These are phyloP conservation scores for Calypte anna DNA, from an alignment of 2,113 vertebrate genomes.

Conservation along the genomic window DNA sequence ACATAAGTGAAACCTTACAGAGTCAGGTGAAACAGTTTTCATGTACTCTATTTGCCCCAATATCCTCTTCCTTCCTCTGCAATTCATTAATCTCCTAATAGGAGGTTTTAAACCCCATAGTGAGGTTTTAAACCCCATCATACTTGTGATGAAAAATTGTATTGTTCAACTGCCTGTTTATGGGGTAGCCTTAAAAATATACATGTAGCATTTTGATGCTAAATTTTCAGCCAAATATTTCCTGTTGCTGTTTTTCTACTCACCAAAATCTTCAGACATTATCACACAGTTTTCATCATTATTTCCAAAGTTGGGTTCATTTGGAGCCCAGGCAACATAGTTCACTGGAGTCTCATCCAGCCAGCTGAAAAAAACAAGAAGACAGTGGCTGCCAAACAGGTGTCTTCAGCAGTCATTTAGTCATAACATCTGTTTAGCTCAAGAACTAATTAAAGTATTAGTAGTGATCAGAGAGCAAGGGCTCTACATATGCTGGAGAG, in stretches of 20 bases:
- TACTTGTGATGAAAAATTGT: not conserved
- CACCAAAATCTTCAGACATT: conserved; percentile 81
- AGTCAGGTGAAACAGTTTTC: not conserved
- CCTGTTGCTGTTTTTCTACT: conserved; percentile 22
- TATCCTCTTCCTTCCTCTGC: not conserved
- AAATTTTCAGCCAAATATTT: not conserved
- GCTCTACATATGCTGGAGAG: not conserved
- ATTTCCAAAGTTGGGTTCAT: conserved; percentile 87
- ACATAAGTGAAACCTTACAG: not conserved
- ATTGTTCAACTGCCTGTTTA: not conserved
- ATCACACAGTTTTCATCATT: conserved; percentile 82
- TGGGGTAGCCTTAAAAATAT: not conserved
- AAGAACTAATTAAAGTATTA: not conserved
- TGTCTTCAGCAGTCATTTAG: not conserved
- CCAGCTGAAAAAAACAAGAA: conserved; percentile 75
- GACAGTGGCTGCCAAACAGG: not conserved
- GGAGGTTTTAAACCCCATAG: not conserved
- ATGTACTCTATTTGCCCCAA: not conserved
- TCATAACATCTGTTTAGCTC: not conserved
- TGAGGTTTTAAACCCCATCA: not conserved
- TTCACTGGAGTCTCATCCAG: conserved; percentile 80
- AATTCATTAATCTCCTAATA: not conserved
- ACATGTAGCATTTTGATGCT: not conserved
- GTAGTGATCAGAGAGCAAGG: not conserved
- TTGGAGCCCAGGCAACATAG: conserved; percentile 81